Base-by-base conservation (phyloP, 2,797 vertebrate genomes). In the Enteromius viviparus region DNA sequence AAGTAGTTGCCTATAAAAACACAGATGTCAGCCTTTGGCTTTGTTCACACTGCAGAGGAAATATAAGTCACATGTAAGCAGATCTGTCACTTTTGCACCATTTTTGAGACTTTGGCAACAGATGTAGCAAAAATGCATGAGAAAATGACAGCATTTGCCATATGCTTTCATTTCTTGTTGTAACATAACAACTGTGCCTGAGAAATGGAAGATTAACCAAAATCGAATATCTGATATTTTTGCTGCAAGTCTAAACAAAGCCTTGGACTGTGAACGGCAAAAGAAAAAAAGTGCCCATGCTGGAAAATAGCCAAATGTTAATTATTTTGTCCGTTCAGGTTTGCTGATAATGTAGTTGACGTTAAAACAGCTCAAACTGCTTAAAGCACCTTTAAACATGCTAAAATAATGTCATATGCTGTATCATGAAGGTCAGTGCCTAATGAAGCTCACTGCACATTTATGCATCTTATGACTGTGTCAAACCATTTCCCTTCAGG, bases 401-500 rank as follows among this genome's bases (percentile, higher is more conserved):
- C 14, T 42, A 70, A 69, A 55, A 55, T 14, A 80, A 11, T 47
- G 79, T 32, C 55, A 49, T 37, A 37, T 58, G 49, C 53, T 81
- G 6, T 62, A 40, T 49, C n/a, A 64, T 23, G 72, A 69, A 82
- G 72, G 72, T 76, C 81, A 82, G 68, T 40, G 51, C 45, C 78
- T 70, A 69, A 80, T 80, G 49, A 80, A 69, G 47, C 65, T 80
- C 78, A 69, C 21, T 26, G 45, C 26, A 49, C 62, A 84, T 81
- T 21, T 34, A 47, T 78, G 65, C 51, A 65, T 80, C 70, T 74
- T 42, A 82, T 58, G 64, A 69, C 64, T 66, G 45, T 58, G 29
- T 74, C 60, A 80, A 80, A 45, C n/a, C 70, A 66, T 42, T 23
- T 80, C 45, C 29, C 78, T 76, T 76, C 78, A 85, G 70, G 64